Base-by-base conservation (phyloP, 35 echinoderm and acorn worm genomes). In the Apostichopus californicus region DNA sequence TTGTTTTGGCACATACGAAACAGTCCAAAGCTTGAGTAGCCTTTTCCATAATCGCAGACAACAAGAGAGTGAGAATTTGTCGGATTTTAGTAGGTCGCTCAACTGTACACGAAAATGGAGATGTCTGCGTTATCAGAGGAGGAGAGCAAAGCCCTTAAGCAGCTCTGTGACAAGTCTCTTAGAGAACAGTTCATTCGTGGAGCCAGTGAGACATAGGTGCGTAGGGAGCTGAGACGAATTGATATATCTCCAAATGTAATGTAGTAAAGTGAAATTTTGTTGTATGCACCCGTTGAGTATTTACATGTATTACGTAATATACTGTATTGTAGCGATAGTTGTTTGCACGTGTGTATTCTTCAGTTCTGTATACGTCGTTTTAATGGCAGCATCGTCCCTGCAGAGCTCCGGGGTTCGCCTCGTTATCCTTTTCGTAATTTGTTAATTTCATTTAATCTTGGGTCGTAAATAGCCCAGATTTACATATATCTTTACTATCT, bases 161-260 rank as follows among this genome's bases (percentile, higher is more conserved):
- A 68, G 57, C 73, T 94, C 9, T 1, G 80, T 56, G 88, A 94
- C 66, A 90, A 57, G 46, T 14, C 93, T 55, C 78, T 94, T 15
- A 73, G 85, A 54, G 80, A 94, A 15, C 52, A 86, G 24, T 94
- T 91, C 57, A 4, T 61, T n/a, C 81, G 88, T 26, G 93, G 93
- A n/a, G 93, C 93, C 9, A 91, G 78, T 24, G 88, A 94, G 68
- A 64, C 79, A 10, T 90, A 88, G 88, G 79, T 94, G 25, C 73
- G 88, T 15, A 65, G 93, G 28, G 93, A 94, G 56, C 60, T 94
- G 55, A 78, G 80, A 23, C 15, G 93, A 5, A 94, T 94, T 24
- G 88, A 91, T 59, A 52, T 94, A 77, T 57, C 87, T 3, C 13
- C 34, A 25, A 57, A 57, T 13, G 77, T 22, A 5, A 92, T n/a